These are phyloP conservation scores for Augochlora pura DNA, from an alignment of 1,140 invertebrate species.

Conservation along the genomic window DNA sequence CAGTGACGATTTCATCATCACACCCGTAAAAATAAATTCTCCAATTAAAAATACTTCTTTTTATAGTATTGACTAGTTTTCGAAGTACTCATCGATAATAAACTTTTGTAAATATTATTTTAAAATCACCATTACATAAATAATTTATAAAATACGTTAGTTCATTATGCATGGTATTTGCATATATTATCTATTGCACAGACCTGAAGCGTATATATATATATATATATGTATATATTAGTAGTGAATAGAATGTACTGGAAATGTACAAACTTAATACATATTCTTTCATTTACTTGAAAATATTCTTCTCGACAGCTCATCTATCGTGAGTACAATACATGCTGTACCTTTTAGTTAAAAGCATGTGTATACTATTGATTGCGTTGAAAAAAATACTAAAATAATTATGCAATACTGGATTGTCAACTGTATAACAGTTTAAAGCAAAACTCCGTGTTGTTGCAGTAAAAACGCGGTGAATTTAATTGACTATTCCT, in stretches of 20 bases:
- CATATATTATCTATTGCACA: conserved; percentile 33
- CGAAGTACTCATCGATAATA: background rate
- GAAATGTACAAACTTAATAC: conserved; percentile 8
- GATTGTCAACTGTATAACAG: conserved; percentile 19
- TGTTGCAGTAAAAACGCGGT: conserved; percentile 17
- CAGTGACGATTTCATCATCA: background rate
- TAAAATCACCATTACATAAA: background rate
- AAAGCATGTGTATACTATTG: background rate
- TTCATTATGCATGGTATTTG: background rate
- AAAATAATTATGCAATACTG: conserved; percentile 31
- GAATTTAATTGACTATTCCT: conserved; percentile 34
- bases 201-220: conserved; percentile 9
- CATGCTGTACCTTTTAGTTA: background rate
- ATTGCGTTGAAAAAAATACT: background rate
- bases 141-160: background rate
- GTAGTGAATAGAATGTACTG: background rate
- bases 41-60: background rate
- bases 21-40: background rate
- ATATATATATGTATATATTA: background rate
- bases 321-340: background rate
- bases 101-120: background rate
- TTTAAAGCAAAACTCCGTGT: conserved; percentile 14
- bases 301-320: conserved; percentile 3
- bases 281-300: background rate
- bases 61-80: conserved; percentile 23